A percentile compares a stretch with the other conserved stretches of the same genome.
These are phyloP conservation scores for Latheticus oryzae DNA, from an alignment of 2,888 invertebrate species.

Conservation along the genomic window DNA sequence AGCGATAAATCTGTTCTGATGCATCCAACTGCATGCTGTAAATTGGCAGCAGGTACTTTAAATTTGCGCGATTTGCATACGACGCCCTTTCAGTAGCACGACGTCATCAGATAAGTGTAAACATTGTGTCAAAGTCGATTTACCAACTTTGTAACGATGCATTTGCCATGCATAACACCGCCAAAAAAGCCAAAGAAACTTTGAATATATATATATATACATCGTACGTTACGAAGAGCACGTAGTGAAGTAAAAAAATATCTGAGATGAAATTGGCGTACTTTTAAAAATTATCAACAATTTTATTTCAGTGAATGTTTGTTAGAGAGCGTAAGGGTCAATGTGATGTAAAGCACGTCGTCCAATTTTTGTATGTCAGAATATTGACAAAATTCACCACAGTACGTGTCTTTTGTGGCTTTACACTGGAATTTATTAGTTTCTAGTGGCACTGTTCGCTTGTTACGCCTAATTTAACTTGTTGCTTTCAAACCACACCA, in stretches of 20 bases:
- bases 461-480: slow-evolving; percentile 42
- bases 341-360: slow-evolving; percentile 14
- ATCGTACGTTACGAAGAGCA: slow-evolving; percentile 16
- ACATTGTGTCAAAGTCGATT: slow-evolving; percentile 39
- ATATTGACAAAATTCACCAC: slow-evolving; percentile 34
- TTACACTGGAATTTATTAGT: slow-evolving; percentile 30
- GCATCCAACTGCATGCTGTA: too few species aligned
- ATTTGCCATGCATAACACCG: slow-evolving; percentile 32
- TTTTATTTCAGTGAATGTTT: slow-evolving; percentile 19
- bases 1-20: too few species aligned
- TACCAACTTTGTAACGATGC: slow-evolving; percentile 32
- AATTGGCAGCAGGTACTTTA: too few species aligned
- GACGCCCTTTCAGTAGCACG: slow-evolving; percentile 25
- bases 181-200: too few species aligned
- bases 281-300: slow-evolving; percentile 24
- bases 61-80: slow-evolving; percentile 31
- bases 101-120: slow-evolving; percentile 37
- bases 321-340: slow-evolving; percentile 1
- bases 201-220: too few species aligned
- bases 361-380: slow-evolving; percentile 29
- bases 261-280: slow-evolving; percentile 2
- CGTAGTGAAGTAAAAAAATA: slow-evolving; percentile 32
- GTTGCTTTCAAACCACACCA: slow-evolving; percentile 33
- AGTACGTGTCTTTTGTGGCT: slow-evolving; percentile 34
- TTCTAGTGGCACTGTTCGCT: slow-evolving; percentile 30